Evolutionary conservation across 2,797 vertebrate genomes (phyloP).

Genomic region (Coracias cyanogaster): DNA sequence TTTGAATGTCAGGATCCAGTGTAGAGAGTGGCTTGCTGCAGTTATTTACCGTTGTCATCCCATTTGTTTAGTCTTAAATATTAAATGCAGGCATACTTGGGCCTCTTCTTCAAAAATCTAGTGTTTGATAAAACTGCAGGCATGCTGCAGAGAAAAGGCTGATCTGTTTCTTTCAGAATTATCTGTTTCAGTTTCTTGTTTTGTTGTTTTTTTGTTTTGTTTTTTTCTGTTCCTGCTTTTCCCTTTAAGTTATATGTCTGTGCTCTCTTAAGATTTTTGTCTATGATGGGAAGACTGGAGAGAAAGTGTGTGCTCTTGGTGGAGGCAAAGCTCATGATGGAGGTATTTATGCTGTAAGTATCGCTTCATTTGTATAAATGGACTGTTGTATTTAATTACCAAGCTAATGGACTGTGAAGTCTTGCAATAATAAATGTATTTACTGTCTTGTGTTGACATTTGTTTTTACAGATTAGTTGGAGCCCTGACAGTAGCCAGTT

Average conservation of each 20-base stretch:
- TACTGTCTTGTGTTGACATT: conserved; percentile 1
- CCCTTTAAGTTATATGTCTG: background rate
- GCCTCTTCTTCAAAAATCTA: background rate
- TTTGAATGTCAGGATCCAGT: background rate
- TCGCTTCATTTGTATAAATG: background rate
- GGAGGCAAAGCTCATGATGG: conserved; percentile 91
- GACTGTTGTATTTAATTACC: background rate
- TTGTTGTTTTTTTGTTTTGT: too few relatives aligned
- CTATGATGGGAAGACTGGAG: conserved; percentile 90
- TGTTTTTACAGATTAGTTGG: conserved; percentile 86
- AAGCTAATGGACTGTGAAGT: background rate
- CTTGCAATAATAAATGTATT: background rate
- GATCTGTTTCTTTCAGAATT: too few relatives aligned
- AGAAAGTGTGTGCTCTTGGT: conserved; percentile 83
- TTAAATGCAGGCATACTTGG: background rate
- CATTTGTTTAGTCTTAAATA: background rate
- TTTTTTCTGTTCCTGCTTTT: background rate
- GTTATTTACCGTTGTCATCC: background rate
- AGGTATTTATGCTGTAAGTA: conserved; percentile 95
- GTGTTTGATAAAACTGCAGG: background rate
- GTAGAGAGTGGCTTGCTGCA: background rate
- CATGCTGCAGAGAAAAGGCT: background rate
- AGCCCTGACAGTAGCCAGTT: conserved; percentile 91
- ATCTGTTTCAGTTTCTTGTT: background rate
- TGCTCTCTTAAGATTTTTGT: conserved; percentile 85